Evolutionary conservation across 2,113 vertebrate genomes (phyloP).

Genomic region (Chloebia gouldiae): DNA sequence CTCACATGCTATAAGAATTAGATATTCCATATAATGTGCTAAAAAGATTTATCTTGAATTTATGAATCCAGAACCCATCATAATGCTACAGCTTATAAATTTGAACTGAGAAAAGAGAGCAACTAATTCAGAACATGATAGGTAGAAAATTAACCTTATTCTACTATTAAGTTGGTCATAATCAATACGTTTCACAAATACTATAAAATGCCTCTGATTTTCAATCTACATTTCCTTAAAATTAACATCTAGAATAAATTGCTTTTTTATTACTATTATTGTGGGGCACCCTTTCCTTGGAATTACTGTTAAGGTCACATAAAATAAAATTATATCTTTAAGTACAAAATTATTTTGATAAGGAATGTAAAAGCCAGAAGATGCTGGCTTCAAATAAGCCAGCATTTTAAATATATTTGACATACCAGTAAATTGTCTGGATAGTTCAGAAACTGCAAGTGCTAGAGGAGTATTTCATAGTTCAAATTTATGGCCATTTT

Average conservation of each 20-base stretch:
- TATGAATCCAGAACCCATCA: conserved; percentile 22
- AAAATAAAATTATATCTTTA: conserved; percentile 16
- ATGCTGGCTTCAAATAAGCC: conserved; percentile 44
- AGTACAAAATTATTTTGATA: conserved; percentile 43
- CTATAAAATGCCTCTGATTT: conserved; percentile 15
- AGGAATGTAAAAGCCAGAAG: conserved; percentile 55
- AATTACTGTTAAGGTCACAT: conserved; percentile 38
- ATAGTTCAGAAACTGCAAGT: conserved; percentile 26
- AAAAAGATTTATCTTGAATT: conserved; percentile 49
- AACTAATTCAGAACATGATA: conserved; percentile 6
- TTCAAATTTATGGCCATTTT: conserved; percentile 33
- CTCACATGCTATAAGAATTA: neutral
- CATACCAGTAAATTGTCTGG: conserved; percentile 25
- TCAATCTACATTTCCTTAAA: neutral
- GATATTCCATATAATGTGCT: neutral
- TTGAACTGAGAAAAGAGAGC: conserved; percentile 4
- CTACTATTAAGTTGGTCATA: neutral
- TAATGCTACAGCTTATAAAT: conserved; percentile 26
- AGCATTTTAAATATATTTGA: conserved; percentile 46
- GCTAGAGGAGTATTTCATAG: neutral
- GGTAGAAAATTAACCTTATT: conserved; percentile 45
- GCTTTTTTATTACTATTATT: neutral
- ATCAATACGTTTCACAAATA: conserved; percentile 47
- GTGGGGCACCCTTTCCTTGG: neutral
- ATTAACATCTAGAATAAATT: conserved; percentile 30